Conservation (phyloP, 2,113 vertebrate species). For the Ancistrus triradiatus region DNA sequence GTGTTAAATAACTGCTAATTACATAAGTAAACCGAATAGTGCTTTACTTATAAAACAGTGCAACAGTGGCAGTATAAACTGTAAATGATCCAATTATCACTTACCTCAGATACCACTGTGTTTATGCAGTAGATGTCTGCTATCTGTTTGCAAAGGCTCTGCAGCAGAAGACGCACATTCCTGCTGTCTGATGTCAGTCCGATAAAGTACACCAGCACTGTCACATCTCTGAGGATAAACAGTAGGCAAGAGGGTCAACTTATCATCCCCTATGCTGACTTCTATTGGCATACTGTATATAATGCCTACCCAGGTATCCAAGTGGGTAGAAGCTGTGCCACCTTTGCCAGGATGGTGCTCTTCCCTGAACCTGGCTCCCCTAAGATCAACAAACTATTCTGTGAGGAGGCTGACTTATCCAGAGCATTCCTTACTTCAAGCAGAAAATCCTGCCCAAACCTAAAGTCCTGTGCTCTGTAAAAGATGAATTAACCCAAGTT, state of each 20-base stretch:
- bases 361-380: constrained; percentile 63
- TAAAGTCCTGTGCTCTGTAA: constrained; percentile 48
- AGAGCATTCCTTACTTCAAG: constrained; percentile 48
- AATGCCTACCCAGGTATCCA: constrained; percentile 63
- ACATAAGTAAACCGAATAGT: background rate
- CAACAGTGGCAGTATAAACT: background rate
- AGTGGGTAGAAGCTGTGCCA: constrained; percentile 50
- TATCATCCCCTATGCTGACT: background rate
- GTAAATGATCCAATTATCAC: background rate
- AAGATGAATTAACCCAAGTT: background rate
- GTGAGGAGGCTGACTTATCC: constrained; percentile 25
- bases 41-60: background rate
- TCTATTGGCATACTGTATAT: too few species aligned
- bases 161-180: constrained; percentile 51
- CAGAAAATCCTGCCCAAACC: constrained; percentile 56
- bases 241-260: background rate
- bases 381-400: constrained; percentile 50
- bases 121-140: constrained; percentile 51
- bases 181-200: constrained; percentile 56
- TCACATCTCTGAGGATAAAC: constrained; percentile 43
- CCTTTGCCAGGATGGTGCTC: constrained; percentile 57
- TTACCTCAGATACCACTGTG: constrained; percentile 58
- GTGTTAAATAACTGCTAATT: background rate
- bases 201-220: constrained; percentile 54
- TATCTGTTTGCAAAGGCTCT: constrained; percentile 60